Evolutionary conservation across 2,113 vertebrate genomes (phyloP).

Genomic region (Catagonus wagneri): DNA sequence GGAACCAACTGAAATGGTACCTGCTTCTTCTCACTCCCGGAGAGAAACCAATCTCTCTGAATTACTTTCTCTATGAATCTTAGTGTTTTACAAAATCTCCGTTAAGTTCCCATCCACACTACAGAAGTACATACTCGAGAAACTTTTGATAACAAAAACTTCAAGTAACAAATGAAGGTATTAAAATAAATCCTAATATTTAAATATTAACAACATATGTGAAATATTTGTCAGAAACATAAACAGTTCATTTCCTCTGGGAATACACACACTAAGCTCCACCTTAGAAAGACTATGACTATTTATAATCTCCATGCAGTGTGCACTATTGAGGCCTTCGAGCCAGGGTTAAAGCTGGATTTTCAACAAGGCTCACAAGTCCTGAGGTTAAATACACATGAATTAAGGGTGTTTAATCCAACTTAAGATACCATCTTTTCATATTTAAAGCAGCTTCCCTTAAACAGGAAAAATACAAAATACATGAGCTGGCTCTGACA

Average conservation of each 20-base stretch:
- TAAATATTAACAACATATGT: constrained; percentile 33
- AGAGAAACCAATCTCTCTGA: background rate
- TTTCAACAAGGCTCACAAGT: constrained; percentile 63
- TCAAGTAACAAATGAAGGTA: background rate
- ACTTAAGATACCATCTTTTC: constrained; percentile 40
- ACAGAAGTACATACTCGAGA: background rate
- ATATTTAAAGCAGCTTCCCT: constrained; percentile 60
- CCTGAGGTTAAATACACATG: constrained; percentile 39
- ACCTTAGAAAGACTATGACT: background rate
- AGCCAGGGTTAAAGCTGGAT: constrained; percentile 37
- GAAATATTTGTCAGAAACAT: constrained; percentile 67
- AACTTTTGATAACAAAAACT: constrained; percentile 40
- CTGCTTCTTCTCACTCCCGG: background rate
- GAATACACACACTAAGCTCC: constrained; percentile 60
- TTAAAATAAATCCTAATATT: background rate
- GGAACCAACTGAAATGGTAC: constrained; percentile 48
- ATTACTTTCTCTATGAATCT: constrained; percentile 48
- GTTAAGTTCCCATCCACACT: background rate
- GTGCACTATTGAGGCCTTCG: background rate
- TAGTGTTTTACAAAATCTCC: constrained; percentile 58
- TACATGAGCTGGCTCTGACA: constrained; percentile 75
- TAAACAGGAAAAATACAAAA: constrained; percentile 78
- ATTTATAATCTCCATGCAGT: constrained; percentile 52
- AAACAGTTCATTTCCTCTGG: constrained; percentile 38
- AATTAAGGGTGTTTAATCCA: constrained; percentile 71